Evolutionary conservation across 1,140 invertebrate genomes (phyloP).

Genomic region (Stenopsyche tienmushanensis): DNA sequence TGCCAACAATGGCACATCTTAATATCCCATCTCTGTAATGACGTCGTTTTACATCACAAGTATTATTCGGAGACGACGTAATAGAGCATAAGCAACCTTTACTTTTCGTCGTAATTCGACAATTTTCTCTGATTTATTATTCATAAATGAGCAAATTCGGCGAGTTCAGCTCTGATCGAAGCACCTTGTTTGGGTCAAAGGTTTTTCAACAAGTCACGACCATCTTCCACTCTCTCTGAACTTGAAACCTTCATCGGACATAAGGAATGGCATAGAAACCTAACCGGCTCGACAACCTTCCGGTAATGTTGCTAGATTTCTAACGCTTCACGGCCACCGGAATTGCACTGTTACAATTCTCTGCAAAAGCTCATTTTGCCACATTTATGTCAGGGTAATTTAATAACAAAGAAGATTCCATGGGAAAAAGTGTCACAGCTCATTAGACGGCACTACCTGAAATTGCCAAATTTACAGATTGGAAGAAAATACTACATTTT

Average conservation of each 20-base stretch:
- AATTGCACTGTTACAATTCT: not conserved
- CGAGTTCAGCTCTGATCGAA: not conserved
- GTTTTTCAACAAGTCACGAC: not conserved
- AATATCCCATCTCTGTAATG: no score
- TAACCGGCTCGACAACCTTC: not conserved
- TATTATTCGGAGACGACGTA: no score
- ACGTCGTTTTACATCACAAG: no score
- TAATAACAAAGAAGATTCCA: no score
- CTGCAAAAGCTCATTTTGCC: not conserved
- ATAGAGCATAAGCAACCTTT: no score
- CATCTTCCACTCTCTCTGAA: not conserved
- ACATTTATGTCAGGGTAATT: not conserved
- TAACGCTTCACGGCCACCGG: not conserved
- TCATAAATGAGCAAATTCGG: no score
- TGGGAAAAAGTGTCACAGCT: no score
- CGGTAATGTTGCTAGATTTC: not conserved
- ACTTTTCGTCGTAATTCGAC: no score
- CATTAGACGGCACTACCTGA: no score
- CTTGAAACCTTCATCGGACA: not conserved
- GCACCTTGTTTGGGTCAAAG: not conserved
- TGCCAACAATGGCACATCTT: no score
- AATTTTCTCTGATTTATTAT: no score
- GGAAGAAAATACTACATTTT: not conserved
- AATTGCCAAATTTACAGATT: not conserved
- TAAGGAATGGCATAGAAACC: no score